Percentiles rank a stretch among this genome's conserved stretches.
Evolutionary conservation across 2,113 vertebrate species (phyloP).

Genomic region (Camelus dromedarius): DNA sequence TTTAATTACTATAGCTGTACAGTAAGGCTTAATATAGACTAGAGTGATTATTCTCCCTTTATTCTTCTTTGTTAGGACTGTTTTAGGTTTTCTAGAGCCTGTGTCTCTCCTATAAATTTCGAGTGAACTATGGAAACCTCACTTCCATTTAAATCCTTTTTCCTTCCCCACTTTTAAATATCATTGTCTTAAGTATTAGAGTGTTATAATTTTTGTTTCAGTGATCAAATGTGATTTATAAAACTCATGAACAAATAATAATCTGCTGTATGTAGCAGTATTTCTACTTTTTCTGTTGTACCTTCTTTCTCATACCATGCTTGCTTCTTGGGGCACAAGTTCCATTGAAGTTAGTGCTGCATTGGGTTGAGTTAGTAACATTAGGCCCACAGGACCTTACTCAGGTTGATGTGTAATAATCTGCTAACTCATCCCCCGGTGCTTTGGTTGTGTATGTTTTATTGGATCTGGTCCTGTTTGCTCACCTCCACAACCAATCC

Average conservation of each 20-base stretch:
- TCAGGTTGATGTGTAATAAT: background rate
- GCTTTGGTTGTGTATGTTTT: background rate
- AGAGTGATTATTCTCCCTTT: background rate
- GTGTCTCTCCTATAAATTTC: conserved; percentile 19
- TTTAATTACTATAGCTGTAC: background rate
- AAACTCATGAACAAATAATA: conserved; percentile 24
- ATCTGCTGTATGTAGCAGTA: background rate
- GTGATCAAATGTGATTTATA: background rate
- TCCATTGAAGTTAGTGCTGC: background rate
- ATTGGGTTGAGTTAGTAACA: background rate
- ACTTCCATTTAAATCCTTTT: background rate
- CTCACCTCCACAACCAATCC: background rate
- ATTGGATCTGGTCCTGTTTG: background rate
- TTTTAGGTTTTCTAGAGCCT: background rate
- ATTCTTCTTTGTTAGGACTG: background rate
- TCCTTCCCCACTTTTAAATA: background rate
- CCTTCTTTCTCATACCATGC: background rate
- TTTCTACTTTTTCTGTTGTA: background rate
- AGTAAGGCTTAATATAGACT: background rate
- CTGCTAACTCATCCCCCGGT: background rate
- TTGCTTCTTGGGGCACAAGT: background rate
- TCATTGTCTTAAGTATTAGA: background rate
- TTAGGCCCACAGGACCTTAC: background rate
- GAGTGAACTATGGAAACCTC: background rate
- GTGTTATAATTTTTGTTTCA: conserved; percentile 20